Percentiles rank a stretch among this genome's conserved stretches.
Conservation (phyloP, 2,113 vertebrate genomes). For the Nesogale talazaci region DNA sequence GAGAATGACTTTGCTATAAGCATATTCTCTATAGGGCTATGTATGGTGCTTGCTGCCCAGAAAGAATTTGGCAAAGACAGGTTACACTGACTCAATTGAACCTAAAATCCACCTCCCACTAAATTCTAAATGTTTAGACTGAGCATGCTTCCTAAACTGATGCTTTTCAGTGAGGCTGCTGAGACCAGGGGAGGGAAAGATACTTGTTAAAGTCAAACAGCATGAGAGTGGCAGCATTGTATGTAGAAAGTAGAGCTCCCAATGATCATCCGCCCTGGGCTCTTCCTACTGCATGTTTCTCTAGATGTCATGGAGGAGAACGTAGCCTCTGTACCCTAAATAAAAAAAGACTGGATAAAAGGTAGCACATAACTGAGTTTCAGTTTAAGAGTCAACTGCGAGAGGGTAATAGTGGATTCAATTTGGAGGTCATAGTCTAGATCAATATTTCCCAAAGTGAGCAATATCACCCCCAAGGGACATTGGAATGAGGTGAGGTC, state of each 20-base stretch:
- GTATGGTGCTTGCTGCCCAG: background rate
- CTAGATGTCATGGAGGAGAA: background rate
- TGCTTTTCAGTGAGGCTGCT: background rate
- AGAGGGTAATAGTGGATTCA: background rate
- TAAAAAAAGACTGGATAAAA: background rate
- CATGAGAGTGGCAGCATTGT: background rate
- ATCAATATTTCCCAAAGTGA: no score
- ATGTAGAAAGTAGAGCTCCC: background rate
- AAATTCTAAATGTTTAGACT: background rate
- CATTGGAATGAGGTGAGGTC: no score
- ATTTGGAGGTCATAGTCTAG: background rate
- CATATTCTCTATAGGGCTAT: background rate
- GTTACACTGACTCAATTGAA: background rate
- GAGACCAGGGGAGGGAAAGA: background rate
- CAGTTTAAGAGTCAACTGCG: background rate
- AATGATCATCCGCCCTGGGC: background rate
- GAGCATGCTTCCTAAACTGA: background rate
- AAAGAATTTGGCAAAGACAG: background rate
- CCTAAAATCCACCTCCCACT: slow-evolving; percentile 10
- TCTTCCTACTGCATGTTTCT: background rate
- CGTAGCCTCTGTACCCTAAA: background rate
- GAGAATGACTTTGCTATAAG: background rate
- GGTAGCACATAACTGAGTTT: background rate
- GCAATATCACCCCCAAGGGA: no score
- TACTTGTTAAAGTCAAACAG: background rate